Conservation (phyloP, 1,140 invertebrate species). For the Drosophila jambulina region DNA sequence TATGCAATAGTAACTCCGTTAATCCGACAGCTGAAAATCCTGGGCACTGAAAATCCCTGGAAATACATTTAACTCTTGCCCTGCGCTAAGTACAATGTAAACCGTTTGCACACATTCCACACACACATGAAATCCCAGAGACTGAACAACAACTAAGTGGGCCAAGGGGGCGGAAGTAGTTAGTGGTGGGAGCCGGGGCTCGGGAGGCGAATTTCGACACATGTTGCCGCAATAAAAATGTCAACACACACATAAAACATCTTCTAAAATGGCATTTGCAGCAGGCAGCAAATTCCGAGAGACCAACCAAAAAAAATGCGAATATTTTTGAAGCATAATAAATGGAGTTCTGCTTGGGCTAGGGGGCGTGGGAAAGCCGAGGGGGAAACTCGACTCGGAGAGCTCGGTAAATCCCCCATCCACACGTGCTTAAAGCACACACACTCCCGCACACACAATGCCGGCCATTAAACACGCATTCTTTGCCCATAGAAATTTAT, state of each 20-base stretch:
- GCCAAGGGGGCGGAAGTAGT: background rate
- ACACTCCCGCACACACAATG: conserved; percentile 65
- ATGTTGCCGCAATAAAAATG: conserved; percentile 83
- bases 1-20: conserved; percentile 38
- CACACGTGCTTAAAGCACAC: conserved; percentile 66
- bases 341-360: conserved; percentile 57
- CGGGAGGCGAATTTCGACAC: conserved; percentile 67
- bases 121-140: conserved; percentile 18
- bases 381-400: conserved; percentile 27
- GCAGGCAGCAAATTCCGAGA: conserved; percentile 65
- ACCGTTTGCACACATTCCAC: conserved; percentile 64
- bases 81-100: conserved; percentile 74
- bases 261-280: conserved; percentile 82
- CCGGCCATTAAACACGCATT: conserved; percentile 83
- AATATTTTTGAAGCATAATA: conserved; percentile 78
- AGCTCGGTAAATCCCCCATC: conserved; percentile 36
- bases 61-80: conserved; percentile 68
- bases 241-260: conserved; percentile 83
- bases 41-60: conserved; percentile 19
- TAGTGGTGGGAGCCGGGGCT: background rate
- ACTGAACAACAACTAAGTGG: conserved; percentile 34
- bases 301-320: conserved; percentile 42
- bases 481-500: conserved; percentile 81
- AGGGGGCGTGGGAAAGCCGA: background rate
- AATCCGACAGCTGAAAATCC: conserved; percentile 30